Conservation (phyloP, 2,797 vertebrate genomes). For the Hylomyscus alleni region DNA sequence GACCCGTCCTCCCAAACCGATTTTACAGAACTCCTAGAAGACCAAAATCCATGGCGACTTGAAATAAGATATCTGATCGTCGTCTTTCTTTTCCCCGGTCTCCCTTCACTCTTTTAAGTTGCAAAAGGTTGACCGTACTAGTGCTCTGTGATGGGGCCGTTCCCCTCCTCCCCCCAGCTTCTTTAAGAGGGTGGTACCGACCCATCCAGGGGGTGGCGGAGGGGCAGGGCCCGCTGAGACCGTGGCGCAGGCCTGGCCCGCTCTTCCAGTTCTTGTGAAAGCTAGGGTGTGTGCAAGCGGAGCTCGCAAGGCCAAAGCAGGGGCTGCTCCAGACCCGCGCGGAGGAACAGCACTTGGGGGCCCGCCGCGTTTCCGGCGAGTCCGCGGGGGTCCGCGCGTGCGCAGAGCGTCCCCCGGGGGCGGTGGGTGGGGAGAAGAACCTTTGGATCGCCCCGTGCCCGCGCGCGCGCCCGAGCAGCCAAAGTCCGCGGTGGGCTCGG, state of each 20-base stretch:
- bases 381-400: not conserved
- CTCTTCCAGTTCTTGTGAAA: conserved; percentile 72
- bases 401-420: not conserved
- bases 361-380: not conserved
- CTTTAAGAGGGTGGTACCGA: conserved; percentile 76
- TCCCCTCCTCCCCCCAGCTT: not conserved
- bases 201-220: not conserved
- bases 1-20: not conserved
- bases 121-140: not conserved
- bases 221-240: not conserved
- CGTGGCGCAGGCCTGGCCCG: not conserved
- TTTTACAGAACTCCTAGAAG: conserved; percentile 3
- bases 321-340: not conserved
- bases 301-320: not conserved
- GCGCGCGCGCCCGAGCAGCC: conserved; percentile 26
- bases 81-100: not conserved
- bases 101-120: not conserved
- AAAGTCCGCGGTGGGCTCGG: not conserved
- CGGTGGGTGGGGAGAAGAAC: not conserved
- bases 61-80: not conserved
- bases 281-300: not conserved
- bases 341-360: fast-evolving
- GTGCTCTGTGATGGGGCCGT: not conserved
- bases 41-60: not conserved
- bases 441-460: not conserved